Conservation (phyloP, 2,113 vertebrate genomes). For the Pelobates fuscus region DNA sequence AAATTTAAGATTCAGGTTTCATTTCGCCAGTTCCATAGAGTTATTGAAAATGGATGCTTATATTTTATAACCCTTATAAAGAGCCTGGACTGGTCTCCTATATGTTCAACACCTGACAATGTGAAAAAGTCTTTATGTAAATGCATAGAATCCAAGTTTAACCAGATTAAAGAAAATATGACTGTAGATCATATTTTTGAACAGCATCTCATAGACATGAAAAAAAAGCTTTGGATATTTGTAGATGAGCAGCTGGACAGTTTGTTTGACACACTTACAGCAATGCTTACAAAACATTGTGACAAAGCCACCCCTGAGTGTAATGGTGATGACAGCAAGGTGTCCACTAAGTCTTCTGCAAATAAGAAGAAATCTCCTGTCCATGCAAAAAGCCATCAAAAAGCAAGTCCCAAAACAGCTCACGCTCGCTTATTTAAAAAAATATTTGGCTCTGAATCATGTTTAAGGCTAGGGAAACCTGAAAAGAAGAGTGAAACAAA, state of each 20-base stretch:
- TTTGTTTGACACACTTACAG: conserved; percentile 81
- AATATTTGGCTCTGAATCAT: neutral
- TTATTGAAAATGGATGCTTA: conserved; percentile 85
- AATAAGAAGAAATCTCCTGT: neutral
- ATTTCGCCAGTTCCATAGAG: conserved; percentile 82
- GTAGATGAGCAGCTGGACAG: conserved; percentile 89
- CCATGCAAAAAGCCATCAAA: neutral
- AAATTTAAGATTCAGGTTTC: conserved; percentile 92
- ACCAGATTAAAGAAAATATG: conserved; percentile 84
- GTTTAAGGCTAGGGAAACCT: neutral
- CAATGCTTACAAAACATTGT: conserved; percentile 70
- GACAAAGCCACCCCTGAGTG: conserved; percentile 59
- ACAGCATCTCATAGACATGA: conserved; percentile 85
- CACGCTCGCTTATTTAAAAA: neutral
- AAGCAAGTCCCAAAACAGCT: neutral
- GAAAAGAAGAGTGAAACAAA: conserved; percentile 53
- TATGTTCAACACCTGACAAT: conserved; percentile 70
- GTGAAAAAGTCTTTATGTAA: conserved; percentile 82
- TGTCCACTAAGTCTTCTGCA: conserved; percentile 44
- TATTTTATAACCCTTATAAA: conserved; percentile 86
- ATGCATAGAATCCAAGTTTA: conserved; percentile 77
- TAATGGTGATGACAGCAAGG: conserved; percentile 59
- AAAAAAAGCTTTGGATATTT: conserved; percentile 92
- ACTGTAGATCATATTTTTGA: conserved; percentile 92
- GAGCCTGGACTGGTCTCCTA: conserved; percentile 75